Evolutionary conservation across 2,797 vertebrate genomes (phyloP), one percentile per base, ranked within the genome.

Genomic region (Bothrops alternatus): DNA sequence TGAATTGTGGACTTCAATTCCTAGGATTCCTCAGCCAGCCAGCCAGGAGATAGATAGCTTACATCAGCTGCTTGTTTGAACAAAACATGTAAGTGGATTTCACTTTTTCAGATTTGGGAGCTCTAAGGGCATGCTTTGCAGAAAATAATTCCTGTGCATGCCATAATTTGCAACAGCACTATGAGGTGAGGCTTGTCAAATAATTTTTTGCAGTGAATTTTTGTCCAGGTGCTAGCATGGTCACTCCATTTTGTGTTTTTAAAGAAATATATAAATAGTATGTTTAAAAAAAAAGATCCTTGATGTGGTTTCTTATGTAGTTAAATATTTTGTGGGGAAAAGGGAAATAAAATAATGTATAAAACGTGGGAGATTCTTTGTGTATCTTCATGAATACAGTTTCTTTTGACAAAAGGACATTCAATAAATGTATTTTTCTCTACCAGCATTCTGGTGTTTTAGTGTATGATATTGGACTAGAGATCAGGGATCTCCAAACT

Each of bases 401-500:
- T 96, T 96, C 97, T 96, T 97, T 98, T 98, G 96, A 82, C 95
- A 98, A 97, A 97, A 97, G 94, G 96, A 97, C 96, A 97, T 97
- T 97, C 97, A 98, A 97, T 98, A 98, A 98, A 98, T 93, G 82
- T 96, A 94, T 96, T 94, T 97, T 95, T 94, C 97, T 96, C 96
- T 97, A 32, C 86, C 92, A 85, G 93, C 95, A 94, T 94, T 56
- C 0, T 82, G 82, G 91, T 90, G 92, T 90, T 93, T 94, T 0
- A 23, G 95, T 95, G 92, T 95, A 73, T 82, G 13, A 47, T 58
- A n/a, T 87, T 47, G 73, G 73, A 25, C 37, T 82, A 42, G 37
- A 82, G 37, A 82, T 82, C 10, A 47, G 37, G 73, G 73, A 25
- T 82, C 37, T 10, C 73, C 73, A 47, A 82, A 47, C 73, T 42